A percentile compares a stretch with the other conserved stretches of the same genome.
Evolutionary conservation across 2,113 vertebrate genomes (phyloP).

Genomic region (Microcebus lehilahytsara): DNA sequence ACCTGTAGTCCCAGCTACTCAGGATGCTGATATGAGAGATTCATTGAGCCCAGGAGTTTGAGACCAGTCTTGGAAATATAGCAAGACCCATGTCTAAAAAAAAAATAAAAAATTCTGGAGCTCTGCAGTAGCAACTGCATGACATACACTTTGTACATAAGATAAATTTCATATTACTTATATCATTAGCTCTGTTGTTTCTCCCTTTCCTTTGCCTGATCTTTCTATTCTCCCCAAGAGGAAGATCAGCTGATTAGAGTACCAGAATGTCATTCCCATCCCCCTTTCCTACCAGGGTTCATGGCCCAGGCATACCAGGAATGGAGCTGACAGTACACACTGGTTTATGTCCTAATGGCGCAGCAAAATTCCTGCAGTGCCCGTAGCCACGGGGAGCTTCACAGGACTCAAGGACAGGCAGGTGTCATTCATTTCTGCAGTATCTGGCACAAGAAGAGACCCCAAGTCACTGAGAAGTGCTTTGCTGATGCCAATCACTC

Average conservation of each 20-base stretch:
- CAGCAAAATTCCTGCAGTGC: not conserved
- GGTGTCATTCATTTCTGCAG: not conserved
- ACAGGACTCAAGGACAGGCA: not conserved
- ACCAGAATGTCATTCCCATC: not conserved
- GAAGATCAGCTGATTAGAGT: not conserved
- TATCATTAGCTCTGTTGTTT: not conserved
- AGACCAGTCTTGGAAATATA: no score
- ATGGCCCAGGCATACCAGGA: not conserved
- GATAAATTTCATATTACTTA: not conserved
- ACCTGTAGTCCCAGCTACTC: no score
- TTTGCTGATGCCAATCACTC: not conserved
- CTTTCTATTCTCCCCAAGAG: not conserved
- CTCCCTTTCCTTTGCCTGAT: not conserved
- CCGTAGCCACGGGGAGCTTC: not conserved
- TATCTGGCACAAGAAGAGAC: not conserved
- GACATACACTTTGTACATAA: not conserved
- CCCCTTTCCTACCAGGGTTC: not conserved
- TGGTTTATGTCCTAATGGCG: not conserved
- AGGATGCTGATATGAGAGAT: no score
- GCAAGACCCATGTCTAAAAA: no score
- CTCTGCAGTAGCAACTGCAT: not conserved
- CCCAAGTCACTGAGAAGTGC: not conserved
- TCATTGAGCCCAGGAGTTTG: no score
- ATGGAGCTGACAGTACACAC: not conserved
- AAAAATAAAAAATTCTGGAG: conserved; percentile 1